Conservation (phyloP, 2,888 invertebrate species). For the Macrosoma leucophasiata region DNA sequence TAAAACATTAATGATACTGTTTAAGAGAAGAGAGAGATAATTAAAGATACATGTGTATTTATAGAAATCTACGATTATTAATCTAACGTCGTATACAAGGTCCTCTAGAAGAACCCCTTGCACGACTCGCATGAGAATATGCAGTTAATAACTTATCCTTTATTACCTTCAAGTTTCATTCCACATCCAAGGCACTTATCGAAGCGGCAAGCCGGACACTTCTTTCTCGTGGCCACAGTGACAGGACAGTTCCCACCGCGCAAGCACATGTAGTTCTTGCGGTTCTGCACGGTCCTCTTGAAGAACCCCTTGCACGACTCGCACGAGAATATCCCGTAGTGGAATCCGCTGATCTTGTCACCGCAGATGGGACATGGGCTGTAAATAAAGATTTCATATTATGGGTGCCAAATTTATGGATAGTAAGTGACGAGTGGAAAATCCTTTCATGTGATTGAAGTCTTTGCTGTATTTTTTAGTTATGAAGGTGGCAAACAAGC, state of each 20-base stretch:
- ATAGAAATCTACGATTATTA: too few species aligned
- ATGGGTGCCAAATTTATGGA: too few species aligned
- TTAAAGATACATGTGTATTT: too few species aligned
- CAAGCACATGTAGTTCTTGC: constrained; percentile 96
- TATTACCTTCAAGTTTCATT: constrained; percentile 94
- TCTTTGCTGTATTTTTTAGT: too few species aligned
- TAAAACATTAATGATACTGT: too few species aligned
- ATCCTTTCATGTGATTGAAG: too few species aligned
- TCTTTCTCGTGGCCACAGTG: constrained; percentile 94
- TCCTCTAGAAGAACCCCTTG: constrained; percentile 98
- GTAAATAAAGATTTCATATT: constrained; percentile 31
- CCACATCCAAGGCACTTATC: constrained; percentile 96
- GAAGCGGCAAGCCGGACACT: constrained; percentile 97
- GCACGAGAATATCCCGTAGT: constrained; percentile 98
- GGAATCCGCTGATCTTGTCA: constrained; percentile 97
- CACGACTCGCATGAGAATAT: constrained; percentile 99
- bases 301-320: constrained; percentile 99
- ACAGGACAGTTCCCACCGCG: constrained; percentile 94
- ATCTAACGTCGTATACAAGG: too few species aligned
- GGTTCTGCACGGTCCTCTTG: constrained; percentile 98
- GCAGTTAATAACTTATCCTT: too few species aligned
- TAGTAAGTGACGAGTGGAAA: too few species aligned
- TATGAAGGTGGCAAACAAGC: too few species aligned
- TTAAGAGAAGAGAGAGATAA: too few species aligned
- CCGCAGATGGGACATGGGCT: constrained; percentile 97